Evolutionary conservation across 1,140 invertebrate genomes (phyloP).

Genomic region (Brachionus angularis): DNA sequence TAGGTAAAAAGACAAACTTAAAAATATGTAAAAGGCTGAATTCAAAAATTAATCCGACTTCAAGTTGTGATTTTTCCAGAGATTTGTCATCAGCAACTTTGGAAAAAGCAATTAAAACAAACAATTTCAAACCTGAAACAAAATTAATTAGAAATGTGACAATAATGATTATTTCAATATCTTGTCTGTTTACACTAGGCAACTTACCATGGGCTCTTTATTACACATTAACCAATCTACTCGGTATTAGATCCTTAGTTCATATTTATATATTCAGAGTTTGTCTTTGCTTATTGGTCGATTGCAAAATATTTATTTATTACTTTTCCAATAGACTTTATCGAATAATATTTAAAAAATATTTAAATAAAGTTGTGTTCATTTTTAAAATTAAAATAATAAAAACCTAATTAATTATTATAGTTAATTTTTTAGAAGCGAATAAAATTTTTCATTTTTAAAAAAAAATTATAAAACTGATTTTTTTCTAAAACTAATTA

Average conservation of each 20-base stretch:
- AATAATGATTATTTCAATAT: conserved; percentile 30
- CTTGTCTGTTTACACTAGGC: conserved; percentile 3
- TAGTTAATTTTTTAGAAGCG: too few relatives aligned
- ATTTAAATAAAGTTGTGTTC: too few relatives aligned
- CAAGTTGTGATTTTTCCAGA: conserved; percentile 4
- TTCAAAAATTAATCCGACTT: background rate
- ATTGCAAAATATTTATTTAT: conserved; percentile 25
- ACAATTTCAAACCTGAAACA: too few relatives aligned
- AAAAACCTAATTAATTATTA: too few relatives aligned
- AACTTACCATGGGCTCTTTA: conserved; percentile 28
- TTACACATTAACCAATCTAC: background rate
- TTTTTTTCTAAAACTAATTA: too few relatives aligned
- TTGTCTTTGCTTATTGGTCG: conserved; percentile 25
- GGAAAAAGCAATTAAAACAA: too few relatives aligned
- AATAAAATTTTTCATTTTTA: too few relatives aligned
- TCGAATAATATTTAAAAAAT: background rate
- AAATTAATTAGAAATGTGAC: conserved; percentile 19
- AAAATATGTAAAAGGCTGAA: conserved; percentile 20
- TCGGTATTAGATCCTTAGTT: background rate
- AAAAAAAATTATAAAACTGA: too few relatives aligned
- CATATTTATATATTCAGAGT: conserved; percentile 12
- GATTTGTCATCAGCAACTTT: background rate
- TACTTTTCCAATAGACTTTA: conserved; percentile 15
- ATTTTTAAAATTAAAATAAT: too few relatives aligned
- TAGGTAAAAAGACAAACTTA: conserved; percentile 15